Percentiles rank a stretch among this genome's conserved stretches.
phyloP scores from a whole-genome alignment of 2,113 vertebrate species.

The Heloderma charlesbogerti region DNA sequence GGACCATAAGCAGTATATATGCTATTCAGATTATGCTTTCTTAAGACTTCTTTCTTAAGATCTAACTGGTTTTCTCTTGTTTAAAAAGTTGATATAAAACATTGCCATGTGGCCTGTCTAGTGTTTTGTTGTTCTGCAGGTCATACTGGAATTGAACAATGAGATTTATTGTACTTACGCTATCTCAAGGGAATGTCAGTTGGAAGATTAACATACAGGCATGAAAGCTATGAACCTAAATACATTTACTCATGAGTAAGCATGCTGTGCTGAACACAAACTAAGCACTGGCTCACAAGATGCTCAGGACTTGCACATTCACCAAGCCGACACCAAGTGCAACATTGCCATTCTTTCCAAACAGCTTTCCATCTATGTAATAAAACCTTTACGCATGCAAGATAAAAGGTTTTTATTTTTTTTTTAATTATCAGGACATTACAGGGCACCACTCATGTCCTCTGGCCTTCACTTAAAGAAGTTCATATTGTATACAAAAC shows the following conservation, averaged over 20 bases:
- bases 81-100: not conserved
- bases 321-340: not conserved
- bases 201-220: not conserved
- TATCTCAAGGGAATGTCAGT: not conserved
- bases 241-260: not conserved
- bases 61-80: not conserved
- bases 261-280: not conserved
- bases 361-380: not conserved
- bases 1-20: not conserved
- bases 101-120: not conserved
- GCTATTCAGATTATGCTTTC: not conserved
- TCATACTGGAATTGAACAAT: not conserved
- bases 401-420: not conserved
- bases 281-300: not conserved
- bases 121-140: not conserved
- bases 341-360: not conserved
- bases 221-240: not conserved
- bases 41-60: not conserved
- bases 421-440: not conserved
- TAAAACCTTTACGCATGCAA: not conserved
- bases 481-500: not conserved
- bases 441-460: not conserved
- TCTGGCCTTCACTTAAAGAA: not conserved
- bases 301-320: not conserved
- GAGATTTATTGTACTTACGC: not conserved